These are phyloP conservation scores for Callipepla squamata DNA, from an alignment of 2,113 vertebrate genomes.

Conservation along the genomic window DNA sequence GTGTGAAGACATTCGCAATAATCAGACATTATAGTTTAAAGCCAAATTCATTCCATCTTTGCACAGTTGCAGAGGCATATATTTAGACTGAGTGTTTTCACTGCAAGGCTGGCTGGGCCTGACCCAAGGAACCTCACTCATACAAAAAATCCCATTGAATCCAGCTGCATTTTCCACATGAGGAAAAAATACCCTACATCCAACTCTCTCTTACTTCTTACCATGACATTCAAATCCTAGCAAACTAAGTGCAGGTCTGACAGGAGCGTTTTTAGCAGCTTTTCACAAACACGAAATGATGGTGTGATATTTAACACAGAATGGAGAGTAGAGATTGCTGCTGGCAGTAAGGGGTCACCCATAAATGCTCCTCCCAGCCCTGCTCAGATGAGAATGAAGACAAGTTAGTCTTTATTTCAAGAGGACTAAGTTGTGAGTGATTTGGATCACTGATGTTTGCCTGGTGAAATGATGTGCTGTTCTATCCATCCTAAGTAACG, in stretches of 20 bases:
- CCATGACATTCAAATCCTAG: background rate
- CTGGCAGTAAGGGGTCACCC: background rate
- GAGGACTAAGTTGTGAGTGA: conserved; percentile 20
- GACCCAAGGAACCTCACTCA: background rate
- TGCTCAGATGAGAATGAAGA: background rate
- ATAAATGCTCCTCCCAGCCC: background rate
- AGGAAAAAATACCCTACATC: background rate
- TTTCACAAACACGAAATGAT: background rate
- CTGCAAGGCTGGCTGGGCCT: background rate
- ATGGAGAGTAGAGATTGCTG: background rate
- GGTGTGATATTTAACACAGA: background rate
- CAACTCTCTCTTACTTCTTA: background rate
- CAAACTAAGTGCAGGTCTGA: background rate
- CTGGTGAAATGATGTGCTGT: background rate
- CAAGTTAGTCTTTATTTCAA: conserved; percentile 25
- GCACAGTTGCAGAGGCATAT: conserved; percentile 3
- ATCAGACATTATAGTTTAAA: conserved; percentile 25
- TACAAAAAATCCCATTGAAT: conserved; percentile 7
- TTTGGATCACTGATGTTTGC: background rate
- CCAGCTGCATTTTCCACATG: background rate
- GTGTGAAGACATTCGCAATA: conserved; percentile 22
- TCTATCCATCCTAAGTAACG: background rate
- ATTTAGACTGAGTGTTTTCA: conserved; percentile 36
- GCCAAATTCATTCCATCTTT: conserved; percentile 52
- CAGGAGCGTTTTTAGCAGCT: background rate